These are phyloP conservation scores for Gymnarchus niloticus DNA, from an alignment of 2,113 vertebrate species.

Conservation along the genomic window DNA sequence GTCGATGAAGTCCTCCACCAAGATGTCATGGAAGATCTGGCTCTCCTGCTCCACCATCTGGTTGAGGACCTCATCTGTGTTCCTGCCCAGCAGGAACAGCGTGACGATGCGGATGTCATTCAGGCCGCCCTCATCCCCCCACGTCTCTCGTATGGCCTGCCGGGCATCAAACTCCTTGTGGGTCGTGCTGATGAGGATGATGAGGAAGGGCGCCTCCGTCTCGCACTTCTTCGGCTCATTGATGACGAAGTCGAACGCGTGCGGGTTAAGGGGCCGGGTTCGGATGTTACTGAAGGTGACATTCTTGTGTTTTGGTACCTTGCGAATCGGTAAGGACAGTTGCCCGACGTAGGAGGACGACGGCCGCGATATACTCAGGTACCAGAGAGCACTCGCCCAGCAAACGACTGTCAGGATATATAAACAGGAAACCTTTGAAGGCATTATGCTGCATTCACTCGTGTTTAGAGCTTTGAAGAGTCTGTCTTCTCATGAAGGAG, in stretches of 20 bases:
- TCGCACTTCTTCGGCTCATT: constrained; percentile 94
- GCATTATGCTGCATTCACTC: constrained; percentile 80
- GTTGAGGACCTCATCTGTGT: constrained; percentile 80
- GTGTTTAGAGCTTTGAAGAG: constrained; percentile 54
- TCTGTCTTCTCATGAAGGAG: constrained; percentile 39
- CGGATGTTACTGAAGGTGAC: constrained; percentile 89
- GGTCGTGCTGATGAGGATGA: constrained; percentile 95
- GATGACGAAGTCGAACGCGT: constrained; percentile 88
- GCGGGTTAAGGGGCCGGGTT: constrained; percentile 90
- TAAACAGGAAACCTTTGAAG: constrained; percentile 95
- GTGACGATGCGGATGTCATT: constrained; percentile 84
- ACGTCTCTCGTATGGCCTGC: constrained; percentile 94
- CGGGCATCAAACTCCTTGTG: constrained; percentile 97
- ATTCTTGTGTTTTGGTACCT: constrained; percentile 73
- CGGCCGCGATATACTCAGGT: constrained; percentile 85
- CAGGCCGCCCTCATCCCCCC: constrained; percentile 93
- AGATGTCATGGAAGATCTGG: constrained; percentile 96
- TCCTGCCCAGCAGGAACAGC: constrained; percentile 88
- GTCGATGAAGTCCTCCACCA: constrained; percentile 94
- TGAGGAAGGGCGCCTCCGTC: constrained; percentile 76
- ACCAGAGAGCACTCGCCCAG: constrained; percentile 97
- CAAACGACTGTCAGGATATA: constrained; percentile 95
- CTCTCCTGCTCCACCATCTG: constrained; percentile 99
- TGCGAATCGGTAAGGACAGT: constrained; percentile 70
- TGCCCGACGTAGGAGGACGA: constrained; percentile 80